Evolutionary conservation across 2,113 vertebrate species (phyloP), one percentile per base, ranked within the genome.

Genomic region (Pygoscelis adeliae): DNA sequence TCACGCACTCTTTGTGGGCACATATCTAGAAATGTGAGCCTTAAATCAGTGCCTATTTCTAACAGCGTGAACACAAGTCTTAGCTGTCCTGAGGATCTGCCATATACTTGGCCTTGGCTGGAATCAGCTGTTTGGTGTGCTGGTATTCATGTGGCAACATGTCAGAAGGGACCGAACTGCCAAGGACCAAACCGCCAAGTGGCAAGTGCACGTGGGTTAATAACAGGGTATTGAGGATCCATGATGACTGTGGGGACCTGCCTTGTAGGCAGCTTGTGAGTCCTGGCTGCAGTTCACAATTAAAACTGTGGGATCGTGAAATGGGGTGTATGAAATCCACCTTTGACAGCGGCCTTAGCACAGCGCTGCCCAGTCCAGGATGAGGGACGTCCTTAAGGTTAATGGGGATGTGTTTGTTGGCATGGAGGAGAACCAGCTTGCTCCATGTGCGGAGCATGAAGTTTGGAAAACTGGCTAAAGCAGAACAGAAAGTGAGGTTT

Each of bases 391-490:
- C 80, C 23, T 53, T 61, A 53, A 50, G 27, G 38, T 49, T 77
- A 53, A 21, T 38, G 50, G n/a, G 19, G 23, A 15, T 15, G 27
- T 44, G 21, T 44, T 81, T 94, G 73, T 32, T 77, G 62, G 17
- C 8, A 2, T 53, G 73, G 73, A 42, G 73, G 27, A 85, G 82
- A 72, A 20, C 40, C 26, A 19, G 47, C 40, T 47, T 72, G 22
- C 8, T 79, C n/a, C 17, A 15, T 14, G n/a, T 36, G 36, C 0
- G 1, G 30, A 27, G 23, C 6, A 1, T 13, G 12, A 27, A 13
- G 40, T 70, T 70, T 83, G 71, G 27, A 44, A 53, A 73, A 3
- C 19, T 77, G 21, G 19, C 70, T 30, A 47, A 65, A 66, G 36
- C 36, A 61, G 62, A 80, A 11, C 36, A 86, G 34, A 76, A 70